phyloP scores from a whole-genome alignment of 2,113 vertebrate species.

The Channa argus region DNA sequence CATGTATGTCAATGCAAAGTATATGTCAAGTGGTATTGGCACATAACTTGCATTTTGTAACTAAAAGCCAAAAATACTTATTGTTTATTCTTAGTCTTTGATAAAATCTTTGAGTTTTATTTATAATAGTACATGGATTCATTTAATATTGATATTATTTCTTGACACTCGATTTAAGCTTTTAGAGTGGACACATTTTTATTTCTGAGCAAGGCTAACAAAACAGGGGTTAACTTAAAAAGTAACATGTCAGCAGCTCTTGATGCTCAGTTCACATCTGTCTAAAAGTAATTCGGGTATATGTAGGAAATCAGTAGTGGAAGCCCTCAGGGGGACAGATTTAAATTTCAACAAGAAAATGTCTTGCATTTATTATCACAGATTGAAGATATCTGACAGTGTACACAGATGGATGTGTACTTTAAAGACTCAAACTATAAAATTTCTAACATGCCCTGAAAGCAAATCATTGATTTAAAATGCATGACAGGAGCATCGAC shows the following conservation, averaged over 20 bases:
- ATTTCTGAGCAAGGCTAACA: neutral
- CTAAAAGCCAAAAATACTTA: no score
- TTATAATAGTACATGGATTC: neutral
- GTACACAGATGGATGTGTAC: conserved; percentile 19
- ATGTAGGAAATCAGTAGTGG: neutral
- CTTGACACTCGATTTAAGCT: neutral
- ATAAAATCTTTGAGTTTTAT: neutral
- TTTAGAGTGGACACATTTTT: neutral
- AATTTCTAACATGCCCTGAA: conserved; percentile 6
- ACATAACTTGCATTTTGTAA: no score
- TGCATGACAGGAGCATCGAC: conserved; percentile 41
- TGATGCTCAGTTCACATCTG: neutral
- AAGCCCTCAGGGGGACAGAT: conserved; percentile 4
- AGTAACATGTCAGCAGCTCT: neutral
- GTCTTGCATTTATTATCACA: conserved; percentile 2
- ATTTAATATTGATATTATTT: neutral
- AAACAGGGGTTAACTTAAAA: neutral
- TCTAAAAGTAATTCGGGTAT: conserved; percentile 16
- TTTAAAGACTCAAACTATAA: conserved; percentile 18
- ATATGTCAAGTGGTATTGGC: no score
- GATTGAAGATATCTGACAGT: conserved; percentile 13
- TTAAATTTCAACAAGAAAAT: conserved; percentile 1
- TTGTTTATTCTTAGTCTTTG: no score
- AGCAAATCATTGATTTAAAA: conserved; percentile 55
- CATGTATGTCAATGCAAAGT: no score